Base-by-base conservation (phyloP, 1,140 invertebrate genomes). In the Theocolax elegans region DNA sequence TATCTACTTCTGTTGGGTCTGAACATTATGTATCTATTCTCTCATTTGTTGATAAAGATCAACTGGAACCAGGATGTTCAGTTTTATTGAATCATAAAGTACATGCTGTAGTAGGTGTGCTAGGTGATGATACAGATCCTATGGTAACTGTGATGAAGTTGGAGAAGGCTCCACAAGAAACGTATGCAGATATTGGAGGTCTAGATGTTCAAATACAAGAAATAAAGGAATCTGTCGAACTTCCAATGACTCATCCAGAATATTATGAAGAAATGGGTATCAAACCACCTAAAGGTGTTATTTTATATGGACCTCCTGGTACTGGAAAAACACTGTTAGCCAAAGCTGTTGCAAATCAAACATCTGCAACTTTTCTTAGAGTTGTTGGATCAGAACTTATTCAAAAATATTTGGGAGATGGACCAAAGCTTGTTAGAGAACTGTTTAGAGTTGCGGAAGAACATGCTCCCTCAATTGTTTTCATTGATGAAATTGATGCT, bases 191-290 rank as follows among this genome's bases (percentile, higher is more conserved):
- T 87, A 99, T 99, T 85, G 98, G 98, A 81, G 98, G 97, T 49
- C 87, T 99, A n/a, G 98, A 99, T 83, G 96, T 95, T 53, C 98
- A 99, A 87, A 99, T 99, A 85, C 98, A 99, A 86, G 98, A 99
- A 89, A 99, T 98, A 58, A 97, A 99, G 87, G 98, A 99, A 87
- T 98, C 97, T 67, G 98, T 99, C 2, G 98, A 99, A 84, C 86
- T 99, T 53, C 98, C 98, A 1, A 85, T 99, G 15, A 99, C 98
- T 35, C 98, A 99, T 90, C 98, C 98, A 15, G 98, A 99, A 86
- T 99, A 99, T 86, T 99, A 99, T 84, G 98, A 99, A 87, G 98
- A 99, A 87, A 99, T 99, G 98, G 98, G 98, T 72, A 99, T 99
- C 69, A 97, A 98, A 82, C 97, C 98, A 21, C 98, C 98, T 0